A percentile compares a stretch with the other conserved stretches of the same genome.
Conservation (phyloP, 2,113 vertebrate genomes). For the Hymenochirus boettgeri region DNA sequence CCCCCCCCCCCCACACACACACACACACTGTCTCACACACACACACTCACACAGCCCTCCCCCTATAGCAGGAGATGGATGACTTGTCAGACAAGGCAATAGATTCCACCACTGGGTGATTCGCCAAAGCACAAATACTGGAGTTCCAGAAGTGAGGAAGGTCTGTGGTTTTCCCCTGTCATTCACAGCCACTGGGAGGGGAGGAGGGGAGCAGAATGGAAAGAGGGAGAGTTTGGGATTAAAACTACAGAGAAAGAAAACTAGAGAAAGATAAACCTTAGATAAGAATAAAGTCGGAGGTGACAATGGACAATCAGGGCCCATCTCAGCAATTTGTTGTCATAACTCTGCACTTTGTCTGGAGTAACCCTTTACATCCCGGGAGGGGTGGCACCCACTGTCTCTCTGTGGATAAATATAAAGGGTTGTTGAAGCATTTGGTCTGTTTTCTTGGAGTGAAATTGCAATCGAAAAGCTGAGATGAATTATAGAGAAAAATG, state of each 20-base stretch:
- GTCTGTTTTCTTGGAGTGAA: constrained; percentile 9
- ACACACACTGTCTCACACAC: constrained; percentile 42
- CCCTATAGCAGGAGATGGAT: constrained; percentile 85
- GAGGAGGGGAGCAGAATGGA: constrained; percentile 50
- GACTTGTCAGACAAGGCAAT: constrained; percentile 99
- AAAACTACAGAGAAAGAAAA: constrained; percentile 59
- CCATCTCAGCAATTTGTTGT: constrained; percentile 15
- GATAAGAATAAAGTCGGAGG: constrained; percentile 49
- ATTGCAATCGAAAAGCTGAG: constrained; percentile 9
- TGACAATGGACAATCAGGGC: constrained; percentile 48
- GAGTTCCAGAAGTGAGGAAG: constrained; percentile 63
- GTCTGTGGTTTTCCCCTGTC: constrained; percentile 63
- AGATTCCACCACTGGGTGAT: constrained; percentile 98
- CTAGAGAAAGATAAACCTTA: constrained; percentile 51
- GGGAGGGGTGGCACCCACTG: no score
- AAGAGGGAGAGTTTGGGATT: constrained; percentile 57
- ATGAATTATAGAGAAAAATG: no score
- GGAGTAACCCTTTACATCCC: constrained; percentile 15
- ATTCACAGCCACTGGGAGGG: constrained; percentile 57
- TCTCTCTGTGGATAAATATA: no score
- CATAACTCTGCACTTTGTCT: constrained; percentile 5
- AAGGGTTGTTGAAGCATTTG: constrained; percentile 10
- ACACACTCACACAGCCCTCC: constrained; percentile 50
- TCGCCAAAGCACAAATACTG: constrained; percentile 82
- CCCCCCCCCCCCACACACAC: constrained; percentile 57